phyloP scores from a whole-genome alignment of 2,888 invertebrate genomes.

The Poecilus cupreus region DNA sequence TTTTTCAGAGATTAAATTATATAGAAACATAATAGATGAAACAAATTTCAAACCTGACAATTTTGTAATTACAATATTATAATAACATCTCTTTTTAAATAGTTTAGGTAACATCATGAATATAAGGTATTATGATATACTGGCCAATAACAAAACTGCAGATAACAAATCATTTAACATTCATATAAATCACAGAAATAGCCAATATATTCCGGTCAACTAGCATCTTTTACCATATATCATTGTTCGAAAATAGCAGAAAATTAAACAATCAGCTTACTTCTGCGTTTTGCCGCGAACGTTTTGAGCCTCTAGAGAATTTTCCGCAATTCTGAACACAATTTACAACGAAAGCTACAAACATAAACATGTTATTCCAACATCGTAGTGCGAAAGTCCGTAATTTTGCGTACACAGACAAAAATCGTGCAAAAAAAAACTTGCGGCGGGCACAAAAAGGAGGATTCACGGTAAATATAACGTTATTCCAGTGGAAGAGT shows the following conservation, averaged over 20 bases:
- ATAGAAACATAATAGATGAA: no score
- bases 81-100: no score
- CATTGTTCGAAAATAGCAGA: neutral
- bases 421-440: slow-evolving; percentile 21
- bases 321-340: slow-evolving; percentile 9
- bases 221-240: no score
- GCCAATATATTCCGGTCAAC: no score
- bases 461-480: slow-evolving; percentile 40
- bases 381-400: slow-evolving; percentile 14
- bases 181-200: no score
- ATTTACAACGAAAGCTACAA: neutral
- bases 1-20: no score
- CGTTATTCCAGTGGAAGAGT: slow-evolving; percentile 37
- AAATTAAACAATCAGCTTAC: neutral
- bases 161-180: no score
- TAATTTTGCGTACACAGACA: slow-evolving; percentile 19
- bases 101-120: no score
- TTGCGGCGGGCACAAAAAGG: slow-evolving; percentile 17
- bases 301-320: neutral
- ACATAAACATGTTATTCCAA: slow-evolving; percentile 18
- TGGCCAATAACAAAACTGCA: no score
- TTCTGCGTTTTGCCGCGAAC: neutral
- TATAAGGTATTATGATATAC: no score
- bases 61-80: no score
- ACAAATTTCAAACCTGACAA: no score